A percentile compares a stretch with the other conserved stretches of the same genome.
These are phyloP conservation scores for Nineta flava DNA, from an alignment of 2,888 invertebrate genomes.

Conservation along the genomic window DNA sequence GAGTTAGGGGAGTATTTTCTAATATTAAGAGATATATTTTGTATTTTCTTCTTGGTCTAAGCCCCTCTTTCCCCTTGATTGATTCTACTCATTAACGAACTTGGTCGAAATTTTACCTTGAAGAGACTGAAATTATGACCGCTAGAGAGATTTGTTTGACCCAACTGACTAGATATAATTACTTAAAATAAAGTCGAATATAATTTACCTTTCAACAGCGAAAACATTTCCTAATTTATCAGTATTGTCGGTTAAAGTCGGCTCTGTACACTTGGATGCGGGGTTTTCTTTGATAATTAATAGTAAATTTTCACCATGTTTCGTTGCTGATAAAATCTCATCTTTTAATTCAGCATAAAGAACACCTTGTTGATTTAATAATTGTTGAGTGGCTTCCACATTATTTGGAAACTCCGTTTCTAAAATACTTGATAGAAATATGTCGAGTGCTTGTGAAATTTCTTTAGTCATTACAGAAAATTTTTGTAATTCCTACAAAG, in stretches of 20 bases:
- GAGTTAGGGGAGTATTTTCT: too few relatives aligned
- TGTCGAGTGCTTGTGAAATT: slow-evolving; percentile 72
- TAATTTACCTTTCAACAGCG: slow-evolving; percentile 68
- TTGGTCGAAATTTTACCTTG: too few relatives aligned
- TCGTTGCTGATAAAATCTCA: slow-evolving; percentile 72
- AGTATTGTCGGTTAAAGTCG: slow-evolving; percentile 18
- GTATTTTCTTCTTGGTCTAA: too few relatives aligned
- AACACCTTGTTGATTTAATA: slow-evolving; percentile 67
- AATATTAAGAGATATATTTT: too few relatives aligned
- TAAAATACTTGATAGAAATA: slow-evolving; percentile 74
- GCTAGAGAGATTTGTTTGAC: too few relatives aligned
- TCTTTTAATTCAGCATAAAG: slow-evolving; percentile 60
- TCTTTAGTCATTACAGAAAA: slow-evolving; percentile 85
- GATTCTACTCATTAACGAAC: too few relatives aligned
- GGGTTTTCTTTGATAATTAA: slow-evolving; percentile 49
- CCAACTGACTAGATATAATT: too few relatives aligned
- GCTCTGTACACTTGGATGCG: slow-evolving; percentile 13
- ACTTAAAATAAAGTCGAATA: slow-evolving; percentile 1
- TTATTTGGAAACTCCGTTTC: slow-evolving; percentile 92
- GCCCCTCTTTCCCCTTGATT: too few relatives aligned
- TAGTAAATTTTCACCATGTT: slow-evolving; percentile 77
- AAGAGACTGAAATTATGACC: too few relatives aligned
- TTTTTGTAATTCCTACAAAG: slow-evolving; percentile 75
- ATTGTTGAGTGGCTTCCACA: slow-evolving; percentile 72
- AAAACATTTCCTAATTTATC: slow-evolving; percentile 73